These are phyloP conservation scores for Piprites chloris DNA, from an alignment of 2,113 vertebrate genomes.

Conservation along the genomic window DNA sequence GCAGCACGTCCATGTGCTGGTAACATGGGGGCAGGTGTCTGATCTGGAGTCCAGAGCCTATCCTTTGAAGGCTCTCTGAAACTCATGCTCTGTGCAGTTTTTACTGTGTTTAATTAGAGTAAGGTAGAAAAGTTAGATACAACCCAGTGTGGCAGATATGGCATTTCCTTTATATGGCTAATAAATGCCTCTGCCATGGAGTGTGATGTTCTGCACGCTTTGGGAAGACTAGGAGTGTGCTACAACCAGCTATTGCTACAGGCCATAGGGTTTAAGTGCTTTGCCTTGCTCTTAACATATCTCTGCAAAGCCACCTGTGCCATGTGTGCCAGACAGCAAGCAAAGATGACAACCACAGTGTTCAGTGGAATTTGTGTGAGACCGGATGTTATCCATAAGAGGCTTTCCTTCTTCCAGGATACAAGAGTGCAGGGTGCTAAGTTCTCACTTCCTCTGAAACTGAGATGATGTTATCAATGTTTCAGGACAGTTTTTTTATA, in stretches of 20 bases:
- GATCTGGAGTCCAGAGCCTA: not conserved
- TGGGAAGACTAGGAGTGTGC: not conserved
- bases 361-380: not conserved
- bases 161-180: not conserved
- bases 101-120: not conserved
- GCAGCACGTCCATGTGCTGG: fast-evolving
- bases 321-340: not conserved
- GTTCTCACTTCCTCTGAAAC: not conserved
- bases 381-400: not conserved
- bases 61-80: not conserved
- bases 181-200: not conserved
- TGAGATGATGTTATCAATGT: not conserved
- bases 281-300: not conserved
- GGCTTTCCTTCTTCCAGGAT: not conserved
- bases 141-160: not conserved
- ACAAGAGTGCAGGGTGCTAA: not conserved
- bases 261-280: not conserved
- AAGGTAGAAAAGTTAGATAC: not conserved
- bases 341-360: not conserved
- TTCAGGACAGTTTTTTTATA: not conserved
- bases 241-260: not conserved
- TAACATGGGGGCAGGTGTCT: not conserved
- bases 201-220: not conserved
- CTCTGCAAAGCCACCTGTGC: not conserved
- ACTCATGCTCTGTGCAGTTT: not conserved